These are phyloP conservation scores for Ardeotis arabs DNA, from an alignment of 2,113 vertebrate genomes.

Conservation along the genomic window DNA sequence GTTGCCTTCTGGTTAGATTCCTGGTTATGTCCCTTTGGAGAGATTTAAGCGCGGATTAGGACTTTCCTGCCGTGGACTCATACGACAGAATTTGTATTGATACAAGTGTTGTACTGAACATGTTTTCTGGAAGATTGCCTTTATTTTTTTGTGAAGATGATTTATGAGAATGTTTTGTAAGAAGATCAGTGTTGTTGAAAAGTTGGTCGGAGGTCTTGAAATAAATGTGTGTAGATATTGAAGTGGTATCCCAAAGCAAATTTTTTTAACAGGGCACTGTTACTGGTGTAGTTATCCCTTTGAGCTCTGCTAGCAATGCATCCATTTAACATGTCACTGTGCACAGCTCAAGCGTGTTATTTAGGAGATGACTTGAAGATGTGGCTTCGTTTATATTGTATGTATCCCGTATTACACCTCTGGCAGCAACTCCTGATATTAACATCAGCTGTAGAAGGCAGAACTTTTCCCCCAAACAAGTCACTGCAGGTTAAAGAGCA, in stretches of 20 bases:
- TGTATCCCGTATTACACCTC: fast-evolving
- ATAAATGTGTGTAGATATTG: neutral
- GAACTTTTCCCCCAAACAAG: neutral
- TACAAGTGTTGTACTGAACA: neutral
- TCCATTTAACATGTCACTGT: neutral
- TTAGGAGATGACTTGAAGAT: neutral
- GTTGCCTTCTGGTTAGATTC: slow-evolving; percentile 21
- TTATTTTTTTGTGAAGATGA: slow-evolving; percentile 63
- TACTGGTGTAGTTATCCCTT: neutral
- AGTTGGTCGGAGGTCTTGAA: neutral
- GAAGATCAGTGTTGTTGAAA: neutral
- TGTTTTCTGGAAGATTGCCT: slow-evolving; percentile 10
- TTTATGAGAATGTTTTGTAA: slow-evolving; percentile 56
- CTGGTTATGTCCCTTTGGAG: neutral
- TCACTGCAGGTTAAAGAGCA: neutral
- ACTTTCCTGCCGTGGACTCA: neutral
- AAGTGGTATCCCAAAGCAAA: slow-evolving; percentile 3
- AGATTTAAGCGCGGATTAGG: neutral
- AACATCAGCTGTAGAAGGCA: neutral
- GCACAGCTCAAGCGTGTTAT: neutral
- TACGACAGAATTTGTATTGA: slow-evolving; percentile 12
- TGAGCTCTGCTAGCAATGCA: neutral
- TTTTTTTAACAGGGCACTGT: neutral
- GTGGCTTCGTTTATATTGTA: neutral
- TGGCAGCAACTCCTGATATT: neutral